phyloP scores from a whole-genome alignment of 2,797 vertebrate genomes.

The Eleutherodactylus coqui region DNA sequence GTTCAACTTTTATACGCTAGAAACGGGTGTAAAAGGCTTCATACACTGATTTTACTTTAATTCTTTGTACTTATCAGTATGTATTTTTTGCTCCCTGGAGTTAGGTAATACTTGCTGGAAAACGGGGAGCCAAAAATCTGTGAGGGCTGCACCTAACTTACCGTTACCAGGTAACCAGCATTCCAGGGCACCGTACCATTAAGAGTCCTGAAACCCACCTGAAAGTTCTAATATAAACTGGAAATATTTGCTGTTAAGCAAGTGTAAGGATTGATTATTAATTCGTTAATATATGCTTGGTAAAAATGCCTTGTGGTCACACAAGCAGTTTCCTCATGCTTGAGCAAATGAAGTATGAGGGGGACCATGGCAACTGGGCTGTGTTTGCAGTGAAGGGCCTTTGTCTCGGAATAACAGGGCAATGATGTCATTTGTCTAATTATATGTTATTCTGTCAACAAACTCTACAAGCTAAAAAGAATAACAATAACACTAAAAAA shows the following conservation, averaged over 20 bases:
- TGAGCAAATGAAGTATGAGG: conserved; percentile 52
- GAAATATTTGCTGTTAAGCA: not conserved
- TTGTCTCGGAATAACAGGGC: conserved; percentile 50
- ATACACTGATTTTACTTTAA: not conserved
- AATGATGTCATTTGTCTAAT: conserved; percentile 55
- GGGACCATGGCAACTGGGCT: conserved; percentile 34
- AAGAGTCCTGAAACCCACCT: not conserved
- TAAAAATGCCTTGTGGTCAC: conserved; percentile 44
- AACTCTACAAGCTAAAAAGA: conserved; percentile 35
- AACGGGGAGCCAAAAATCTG: not conserved
- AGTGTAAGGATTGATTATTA: conserved; percentile 11
- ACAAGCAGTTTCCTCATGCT: conserved; percentile 50
- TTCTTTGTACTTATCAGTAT: not conserved
- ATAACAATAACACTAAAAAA: conserved; percentile 49
- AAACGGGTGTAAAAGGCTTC: too few species aligned
- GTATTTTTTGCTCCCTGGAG: not conserved
- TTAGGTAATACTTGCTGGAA: not conserved
- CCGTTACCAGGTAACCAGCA: not conserved
- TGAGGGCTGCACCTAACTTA: not conserved
- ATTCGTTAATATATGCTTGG: conserved; percentile 29
- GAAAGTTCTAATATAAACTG: not conserved
- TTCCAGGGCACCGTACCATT: not conserved
- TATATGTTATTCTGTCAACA: conserved; percentile 53
- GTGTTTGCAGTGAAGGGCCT: conserved; percentile 51
- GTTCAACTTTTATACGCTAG: too few species aligned